Evolutionary conservation across 2,797 vertebrate species (phyloP).

Genomic region (Halcyon badia): DNA sequence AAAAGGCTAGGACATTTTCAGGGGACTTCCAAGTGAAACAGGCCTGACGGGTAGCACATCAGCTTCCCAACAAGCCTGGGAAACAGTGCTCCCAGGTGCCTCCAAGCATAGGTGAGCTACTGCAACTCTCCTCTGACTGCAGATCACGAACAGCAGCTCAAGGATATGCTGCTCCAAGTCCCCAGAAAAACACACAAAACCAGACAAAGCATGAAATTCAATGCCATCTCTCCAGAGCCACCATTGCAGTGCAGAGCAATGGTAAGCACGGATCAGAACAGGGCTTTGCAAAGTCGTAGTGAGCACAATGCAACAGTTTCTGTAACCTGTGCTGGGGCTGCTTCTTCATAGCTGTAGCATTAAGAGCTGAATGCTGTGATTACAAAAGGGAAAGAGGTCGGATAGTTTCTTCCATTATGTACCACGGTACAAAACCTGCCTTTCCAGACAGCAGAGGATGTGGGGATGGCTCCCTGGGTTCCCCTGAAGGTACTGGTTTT

Average conservation of each 20-base stretch:
- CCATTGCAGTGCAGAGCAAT: rapidly evolving
- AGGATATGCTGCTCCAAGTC: not conserved
- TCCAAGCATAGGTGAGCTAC: not conserved
- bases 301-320: not conserved
- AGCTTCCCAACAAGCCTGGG: not conserved
- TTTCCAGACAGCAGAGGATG: not conserved
- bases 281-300: not conserved
- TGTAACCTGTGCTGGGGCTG: not conserved
- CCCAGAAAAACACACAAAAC: not conserved
- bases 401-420: not conserved
- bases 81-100: not conserved
- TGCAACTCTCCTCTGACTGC: not conserved
- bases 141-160: not conserved
- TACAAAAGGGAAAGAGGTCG: not conserved
- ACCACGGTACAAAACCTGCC: not conserved
- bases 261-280: not conserved
- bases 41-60: not conserved
- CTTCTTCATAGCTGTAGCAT: not conserved
- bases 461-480: not conserved
- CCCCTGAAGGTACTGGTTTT: not conserved
- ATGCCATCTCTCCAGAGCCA: not conserved
- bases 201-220: not conserved
- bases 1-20: not conserved
- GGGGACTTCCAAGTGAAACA: not conserved
- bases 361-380: not conserved